A percentile compares a stretch with the other conserved stretches of the same genome.
Evolutionary conservation across 2,797 vertebrate species (phyloP).

Genomic region (Micropoecilia bifurca): DNA sequence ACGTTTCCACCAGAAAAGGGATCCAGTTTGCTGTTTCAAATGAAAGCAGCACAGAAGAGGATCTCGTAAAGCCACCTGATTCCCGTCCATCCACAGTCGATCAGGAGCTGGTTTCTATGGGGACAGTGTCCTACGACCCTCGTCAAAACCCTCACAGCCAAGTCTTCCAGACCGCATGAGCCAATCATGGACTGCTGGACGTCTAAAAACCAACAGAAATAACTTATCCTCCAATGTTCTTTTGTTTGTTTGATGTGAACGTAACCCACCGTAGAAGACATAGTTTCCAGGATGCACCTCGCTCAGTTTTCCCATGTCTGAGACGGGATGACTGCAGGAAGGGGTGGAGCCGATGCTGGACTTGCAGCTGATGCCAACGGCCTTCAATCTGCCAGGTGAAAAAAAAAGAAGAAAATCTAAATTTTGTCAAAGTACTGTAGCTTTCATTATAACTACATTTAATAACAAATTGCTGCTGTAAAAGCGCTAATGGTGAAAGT

Average conservation of each 20-base stretch:
- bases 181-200: conserved; percentile 87
- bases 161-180: conserved; percentile 82
- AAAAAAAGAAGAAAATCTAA: background rate
- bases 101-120: conserved; percentile 85
- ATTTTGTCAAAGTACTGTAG: background rate
- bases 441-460: background rate
- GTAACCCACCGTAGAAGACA: conserved; percentile 81
- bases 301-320: conserved; percentile 84
- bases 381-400: conserved; percentile 76
- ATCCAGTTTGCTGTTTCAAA: background rate
- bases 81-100: conserved; percentile 87
- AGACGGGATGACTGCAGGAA: conserved; percentile 86
- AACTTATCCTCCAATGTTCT: background rate
- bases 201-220: conserved; percentile 67
- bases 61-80: conserved; percentile 65
- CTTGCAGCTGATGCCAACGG: conserved; percentile 78
- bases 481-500: no score
- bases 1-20: background rate
- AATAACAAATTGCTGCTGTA: background rate
- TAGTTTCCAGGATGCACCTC: conserved; percentile 91
- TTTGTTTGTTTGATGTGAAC: no score
- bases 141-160: conserved; percentile 86
- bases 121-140: conserved; percentile 85
- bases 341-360: conserved; percentile 90
- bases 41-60: background rate